phyloP scores from a whole-genome alignment of 2,113 vertebrate genomes.

The Tautogolabrus adspersus region DNA sequence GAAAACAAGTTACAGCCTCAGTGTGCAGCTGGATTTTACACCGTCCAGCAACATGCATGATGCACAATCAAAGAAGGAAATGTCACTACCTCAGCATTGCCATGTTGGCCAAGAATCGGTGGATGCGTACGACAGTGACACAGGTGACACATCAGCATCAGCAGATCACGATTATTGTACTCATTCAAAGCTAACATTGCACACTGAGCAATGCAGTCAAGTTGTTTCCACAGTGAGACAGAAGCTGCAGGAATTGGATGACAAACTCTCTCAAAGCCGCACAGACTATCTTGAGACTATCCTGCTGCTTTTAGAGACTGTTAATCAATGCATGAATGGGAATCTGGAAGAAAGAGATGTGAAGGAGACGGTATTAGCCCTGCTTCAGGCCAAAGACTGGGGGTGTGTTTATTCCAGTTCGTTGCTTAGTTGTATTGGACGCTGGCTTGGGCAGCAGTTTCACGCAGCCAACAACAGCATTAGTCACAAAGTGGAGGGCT shows the following conservation, averaged over 20 bases:
- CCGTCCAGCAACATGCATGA: neutral
- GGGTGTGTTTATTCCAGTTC: slow-evolving; percentile 78
- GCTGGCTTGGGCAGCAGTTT: slow-evolving; percentile 86
- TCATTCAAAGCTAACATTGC: slow-evolving; percentile 17
- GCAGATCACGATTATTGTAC: slow-evolving; percentile 84
- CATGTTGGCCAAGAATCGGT: neutral
- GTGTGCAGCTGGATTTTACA: slow-evolving; percentile 60
- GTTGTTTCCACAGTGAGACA: slow-evolving; percentile 40
- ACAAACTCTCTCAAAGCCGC: slow-evolving; percentile 55
- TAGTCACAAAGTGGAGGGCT: slow-evolving; percentile 85
- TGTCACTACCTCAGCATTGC: neutral
- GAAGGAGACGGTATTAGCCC: slow-evolving; percentile 64
- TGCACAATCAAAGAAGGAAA: slow-evolving; percentile 5
- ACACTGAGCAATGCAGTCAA: slow-evolving; percentile 11
- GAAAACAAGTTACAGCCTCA: slow-evolving; percentile 77
- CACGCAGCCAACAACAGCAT: slow-evolving; percentile 81
- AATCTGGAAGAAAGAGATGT: slow-evolving; percentile 70
- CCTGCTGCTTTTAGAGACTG: slow-evolving; percentile 73
- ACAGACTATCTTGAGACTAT: slow-evolving; percentile 58
- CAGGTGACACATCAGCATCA: slow-evolving; percentile 58
- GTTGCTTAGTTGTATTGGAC: slow-evolving; percentile 75
- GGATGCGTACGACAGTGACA: neutral
- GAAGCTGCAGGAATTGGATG: slow-evolving; percentile 65
- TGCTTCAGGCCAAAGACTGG: slow-evolving; percentile 71
- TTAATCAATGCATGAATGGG: slow-evolving; percentile 62